Evolutionary conservation across 2,113 vertebrate species (phyloP), one percentile per base, ranked within the genome.

Genomic region (Marmota monax): DNA sequence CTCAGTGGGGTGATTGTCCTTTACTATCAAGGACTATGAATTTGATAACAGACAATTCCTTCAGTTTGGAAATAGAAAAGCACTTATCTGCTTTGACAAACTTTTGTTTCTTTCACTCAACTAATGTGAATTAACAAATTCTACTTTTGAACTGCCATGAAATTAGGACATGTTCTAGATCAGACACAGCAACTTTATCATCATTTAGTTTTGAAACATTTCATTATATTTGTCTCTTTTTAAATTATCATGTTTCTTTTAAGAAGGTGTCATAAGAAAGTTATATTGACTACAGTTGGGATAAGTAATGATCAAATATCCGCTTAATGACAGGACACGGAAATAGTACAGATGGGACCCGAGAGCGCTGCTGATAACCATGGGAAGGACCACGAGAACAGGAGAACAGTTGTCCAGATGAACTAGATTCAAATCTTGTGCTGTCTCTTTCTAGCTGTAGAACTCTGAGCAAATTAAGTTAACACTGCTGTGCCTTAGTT

Each of bases 31-130:
- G 58, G 61, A 34, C 8, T 79, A 0, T 88, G 39, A 91, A 74
- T 82, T 88, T 39, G 22, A 37, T 65, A 37, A 61, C 18, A 95
- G 34, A 22, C 11, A 79, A 12, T 84, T 92, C 22, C 70, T 39
- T 74, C 92, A 92, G 7, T 77, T 96, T 90, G 78, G 56, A 88
- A 56, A 39, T 84, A 69, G 20, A 42, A 90, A 87, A 69, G 8
- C 2, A 4, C 76, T 92, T 72, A 78, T 78, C 16, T 88, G 5
- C 20, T 78, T 17, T 83, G 73, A 86, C 14, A 85, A 67, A 79
- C 39, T 67, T n/a, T 1, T 77, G 27, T 94, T 94, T 79, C 78
- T 88, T 84, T 95, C 65, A 39, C 58, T 93, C 14, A 74, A n/a
- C 39, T 94, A 91, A 61, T 29, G 18, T 56, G 8, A 74, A 23